Evolutionary conservation across 1,140 invertebrate genomes (phyloP).

Genomic region (Acromyrmex charruanus): DNA sequence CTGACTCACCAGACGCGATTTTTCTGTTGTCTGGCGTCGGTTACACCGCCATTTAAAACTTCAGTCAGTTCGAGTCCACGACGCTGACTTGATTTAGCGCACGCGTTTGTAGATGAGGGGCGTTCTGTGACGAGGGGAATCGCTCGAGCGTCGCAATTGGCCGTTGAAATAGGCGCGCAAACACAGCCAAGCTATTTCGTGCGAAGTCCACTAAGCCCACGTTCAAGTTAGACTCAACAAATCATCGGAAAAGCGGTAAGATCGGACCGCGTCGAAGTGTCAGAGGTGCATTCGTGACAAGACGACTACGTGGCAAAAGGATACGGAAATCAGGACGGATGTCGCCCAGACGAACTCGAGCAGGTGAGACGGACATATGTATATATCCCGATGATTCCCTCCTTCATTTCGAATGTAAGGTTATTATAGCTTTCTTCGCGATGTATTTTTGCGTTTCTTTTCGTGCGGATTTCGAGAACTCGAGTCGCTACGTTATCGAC

Average conservation of each 20-base stretch:
- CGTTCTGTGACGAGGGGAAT: no score
- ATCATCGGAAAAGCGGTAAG: background rate
- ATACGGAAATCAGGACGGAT: background rate
- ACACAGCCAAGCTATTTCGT: background rate
- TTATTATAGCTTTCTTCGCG: slow-evolving; percentile 17
- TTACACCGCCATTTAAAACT: background rate
- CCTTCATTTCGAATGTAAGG: background rate
- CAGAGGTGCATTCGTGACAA: background rate
- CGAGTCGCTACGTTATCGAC: background rate
- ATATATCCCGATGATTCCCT: background rate
- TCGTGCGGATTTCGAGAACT: background rate
- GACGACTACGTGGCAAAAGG: background rate
- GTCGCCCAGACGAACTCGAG: slow-evolving; percentile 11
- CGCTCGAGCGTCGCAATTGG: background rate
- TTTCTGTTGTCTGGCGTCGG: background rate
- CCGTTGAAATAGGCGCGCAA: slow-evolving; percentile 19
- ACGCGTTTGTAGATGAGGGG: background rate
- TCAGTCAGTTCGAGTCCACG: no score
- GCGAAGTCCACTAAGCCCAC: background rate
- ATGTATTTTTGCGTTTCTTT: background rate
- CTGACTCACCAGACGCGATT: no score
- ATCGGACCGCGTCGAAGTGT: background rate
- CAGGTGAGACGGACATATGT: background rate
- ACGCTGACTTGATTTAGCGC: background rate
- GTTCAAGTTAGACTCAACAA: background rate